phyloP scores from a whole-genome alignment of 2,797 vertebrate species.

The Tiaroga cobitis region DNA sequence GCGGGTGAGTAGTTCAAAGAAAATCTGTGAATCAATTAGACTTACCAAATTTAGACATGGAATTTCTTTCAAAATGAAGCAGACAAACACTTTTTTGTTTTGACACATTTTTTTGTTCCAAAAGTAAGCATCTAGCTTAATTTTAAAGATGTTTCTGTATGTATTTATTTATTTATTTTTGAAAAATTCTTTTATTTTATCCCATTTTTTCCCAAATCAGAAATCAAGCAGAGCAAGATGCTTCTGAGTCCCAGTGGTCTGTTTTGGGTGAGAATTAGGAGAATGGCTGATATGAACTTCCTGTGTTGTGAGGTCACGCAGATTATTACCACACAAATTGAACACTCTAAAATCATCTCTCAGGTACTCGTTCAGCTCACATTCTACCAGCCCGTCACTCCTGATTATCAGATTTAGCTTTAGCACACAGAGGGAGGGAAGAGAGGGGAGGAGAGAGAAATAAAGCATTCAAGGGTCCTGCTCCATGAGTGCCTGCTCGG shows the following conservation, averaged over 20 bases:
- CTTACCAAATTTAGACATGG: neutral
- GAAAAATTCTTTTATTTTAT: neutral
- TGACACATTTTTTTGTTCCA: neutral
- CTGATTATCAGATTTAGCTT: conserved; percentile 63
- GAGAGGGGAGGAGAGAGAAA: neutral
- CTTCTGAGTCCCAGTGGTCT: neutral
- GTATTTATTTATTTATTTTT: neutral
- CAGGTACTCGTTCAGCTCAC: conserved; percentile 29
- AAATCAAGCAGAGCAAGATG: neutral
- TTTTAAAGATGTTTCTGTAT: neutral
- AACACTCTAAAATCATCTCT: conserved; percentile 30
- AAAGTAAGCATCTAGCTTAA: neutral
- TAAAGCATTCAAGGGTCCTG: conserved; percentile 46
- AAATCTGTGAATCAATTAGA: neutral
- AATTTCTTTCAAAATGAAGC: neutral
- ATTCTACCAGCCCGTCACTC: conserved; percentile 54
- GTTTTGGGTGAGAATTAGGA: neutral
- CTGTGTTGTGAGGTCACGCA: neutral
- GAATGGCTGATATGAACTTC: neutral
- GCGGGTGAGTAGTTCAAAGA: neutral
- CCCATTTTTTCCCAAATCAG: neutral
- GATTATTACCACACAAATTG: neutral
- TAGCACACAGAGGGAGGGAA: conserved; percentile 32
- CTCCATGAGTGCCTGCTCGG: conserved; percentile 48
- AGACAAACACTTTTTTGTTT: neutral